phyloP scores from a whole-genome alignment of 2,113 vertebrate genomes.

The Suricata suricatta region DNA sequence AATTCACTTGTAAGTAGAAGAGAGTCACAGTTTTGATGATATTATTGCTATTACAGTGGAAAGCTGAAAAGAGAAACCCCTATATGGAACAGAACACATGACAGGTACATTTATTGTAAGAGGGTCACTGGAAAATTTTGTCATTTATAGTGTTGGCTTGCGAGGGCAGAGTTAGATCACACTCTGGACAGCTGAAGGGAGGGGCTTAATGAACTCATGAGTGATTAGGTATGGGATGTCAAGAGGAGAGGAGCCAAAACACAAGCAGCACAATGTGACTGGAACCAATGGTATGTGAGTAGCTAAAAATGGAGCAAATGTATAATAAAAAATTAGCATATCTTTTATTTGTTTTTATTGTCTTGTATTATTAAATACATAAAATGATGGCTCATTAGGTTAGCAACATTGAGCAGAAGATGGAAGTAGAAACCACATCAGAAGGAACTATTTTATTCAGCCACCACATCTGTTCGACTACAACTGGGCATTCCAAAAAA shows the following conservation, averaged over 20 bases:
- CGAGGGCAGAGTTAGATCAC: constrained; percentile 21
- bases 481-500: constrained; percentile 72
- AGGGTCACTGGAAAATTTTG: neutral
- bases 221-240: neutral
- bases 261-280: neutral
- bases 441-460: constrained; percentile 56
- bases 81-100: neutral
- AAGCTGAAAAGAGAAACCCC: neutral
- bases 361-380: neutral
- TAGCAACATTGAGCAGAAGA: neutral
- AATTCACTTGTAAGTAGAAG: neutral
- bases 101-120: constrained; percentile 1
- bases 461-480: constrained; percentile 68
- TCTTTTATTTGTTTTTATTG: neutral
- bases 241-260: neutral
- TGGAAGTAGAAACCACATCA: constrained; percentile 34
- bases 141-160: constrained; percentile 13
- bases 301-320: neutral
- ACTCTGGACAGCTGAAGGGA: constrained; percentile 48
- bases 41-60: neutral
- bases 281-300: neutral
- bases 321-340: neutral
- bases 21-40: neutral
- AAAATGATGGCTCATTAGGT: neutral
- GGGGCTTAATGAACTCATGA: neutral